Evolutionary conservation across 2,797 vertebrate genomes (phyloP).

Genomic region (Myiothlypis coronata): DNA sequence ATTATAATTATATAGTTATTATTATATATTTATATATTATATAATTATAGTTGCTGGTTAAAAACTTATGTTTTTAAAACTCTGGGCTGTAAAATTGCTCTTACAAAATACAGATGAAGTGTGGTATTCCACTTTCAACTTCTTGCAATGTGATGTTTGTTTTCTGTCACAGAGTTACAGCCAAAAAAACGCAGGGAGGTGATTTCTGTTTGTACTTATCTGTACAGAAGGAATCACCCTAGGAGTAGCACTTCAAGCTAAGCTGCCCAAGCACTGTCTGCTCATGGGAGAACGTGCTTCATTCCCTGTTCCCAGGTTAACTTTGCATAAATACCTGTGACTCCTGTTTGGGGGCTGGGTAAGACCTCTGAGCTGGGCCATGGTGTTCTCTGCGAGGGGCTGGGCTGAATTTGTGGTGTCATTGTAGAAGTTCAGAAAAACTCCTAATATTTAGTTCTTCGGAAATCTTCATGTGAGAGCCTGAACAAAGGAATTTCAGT

Average conservation of each 20-base stretch:
- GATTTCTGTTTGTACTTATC: neutral
- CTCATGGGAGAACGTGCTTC: accelerated
- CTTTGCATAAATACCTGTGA: neutral
- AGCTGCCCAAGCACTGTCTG: neutral
- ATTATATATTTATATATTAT: no score
- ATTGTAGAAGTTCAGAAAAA: neutral
- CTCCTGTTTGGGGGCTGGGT: neutral
- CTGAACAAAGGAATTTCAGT: neutral
- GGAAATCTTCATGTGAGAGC: neutral
- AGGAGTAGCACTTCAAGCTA: neutral
- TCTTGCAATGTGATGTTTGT: neutral
- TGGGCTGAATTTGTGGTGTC: neutral
- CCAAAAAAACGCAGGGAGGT: neutral
- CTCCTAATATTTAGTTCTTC: neutral
- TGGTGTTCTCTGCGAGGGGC: neutral
- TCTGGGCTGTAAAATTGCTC: neutral
- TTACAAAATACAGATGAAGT: neutral
- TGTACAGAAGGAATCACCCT: neutral
- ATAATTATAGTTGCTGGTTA: neutral
- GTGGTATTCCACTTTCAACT: neutral
- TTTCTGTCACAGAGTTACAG: neutral
- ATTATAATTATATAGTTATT: no score
- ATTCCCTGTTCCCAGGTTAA: neutral
- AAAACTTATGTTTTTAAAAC: neutral
- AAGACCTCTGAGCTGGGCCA: neutral